Base-by-base conservation (phyloP, 2,888 invertebrate genomes). In the Folsomia manolachei region DNA sequence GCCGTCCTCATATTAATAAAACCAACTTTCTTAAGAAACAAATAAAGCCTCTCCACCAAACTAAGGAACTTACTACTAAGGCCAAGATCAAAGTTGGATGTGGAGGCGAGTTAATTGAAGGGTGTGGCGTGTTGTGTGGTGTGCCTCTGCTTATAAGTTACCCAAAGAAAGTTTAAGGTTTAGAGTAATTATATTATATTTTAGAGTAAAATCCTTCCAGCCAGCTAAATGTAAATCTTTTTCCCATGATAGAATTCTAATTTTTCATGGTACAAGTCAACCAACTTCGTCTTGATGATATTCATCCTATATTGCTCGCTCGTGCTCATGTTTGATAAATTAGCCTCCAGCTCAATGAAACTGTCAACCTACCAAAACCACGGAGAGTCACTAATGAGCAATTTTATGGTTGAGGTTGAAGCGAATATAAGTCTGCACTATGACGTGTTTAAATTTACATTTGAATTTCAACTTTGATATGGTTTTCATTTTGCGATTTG, bases 401-500 rank as follows among this genome's bases (percentile, higher is more conserved):
- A 56, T 18, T 56, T 56, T 56, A 56, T n/a, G 56, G 21, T 56
- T 56, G 18, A 19, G n/a, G n/a, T n/a, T 19, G 21, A 18, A 14
- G 56, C n/a, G 56, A 56, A 56, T 19, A 56, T 56, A n/a, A n/a
- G n/a, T n/a, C n/a, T n/a, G n/a, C n/a, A n/a, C n/a, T n/a, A n/a
- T n/a, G n/a, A n/a, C n/a, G n/a, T n/a, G n/a, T 56, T 56, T 56
- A 56, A 56, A 56, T 19, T 18, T 56, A 14, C 7, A 21, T 7
- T 51, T 51, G 51, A 51, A 18, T 51, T 51, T 51, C 4, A n/a
- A 56, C 19, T 56, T 39, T 18, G 56, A 56, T 56, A 56, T 21
- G 56, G 56, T 56, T 19, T 56, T 56, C 21, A 56, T 56, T 56
- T 56, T 19, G 56, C 56, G n/a, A 56, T 56, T 56, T 56, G 21